A percentile compares a stretch with the other conserved stretches of the same genome.
Conservation (phyloP, 2,888 invertebrate species). For the Alcis repandata region DNA sequence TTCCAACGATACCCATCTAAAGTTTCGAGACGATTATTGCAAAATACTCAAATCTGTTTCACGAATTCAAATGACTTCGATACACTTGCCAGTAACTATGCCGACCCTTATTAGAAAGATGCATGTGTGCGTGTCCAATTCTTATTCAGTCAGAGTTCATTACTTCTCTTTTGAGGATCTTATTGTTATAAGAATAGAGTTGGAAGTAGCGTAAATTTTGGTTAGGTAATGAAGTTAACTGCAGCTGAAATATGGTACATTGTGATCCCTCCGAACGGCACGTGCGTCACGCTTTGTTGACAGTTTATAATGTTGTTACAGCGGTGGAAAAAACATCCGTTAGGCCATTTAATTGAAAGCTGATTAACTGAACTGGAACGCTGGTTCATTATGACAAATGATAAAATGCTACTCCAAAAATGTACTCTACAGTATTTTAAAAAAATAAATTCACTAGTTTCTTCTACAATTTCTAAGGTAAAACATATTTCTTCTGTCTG, state of each 20-base stretch:
- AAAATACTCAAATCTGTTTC: constrained; percentile 57
- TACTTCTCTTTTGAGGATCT: constrained; percentile 17
- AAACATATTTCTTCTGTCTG: no score
- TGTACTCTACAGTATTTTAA: no score
- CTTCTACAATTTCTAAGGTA: no score
- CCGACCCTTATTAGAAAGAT: constrained; percentile 63
- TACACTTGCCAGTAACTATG: constrained; percentile 61
- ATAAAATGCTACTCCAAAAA: no score
- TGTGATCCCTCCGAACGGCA: constrained; percentile 57
- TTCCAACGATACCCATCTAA: background rate
- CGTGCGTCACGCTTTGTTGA: constrained; percentile 64
- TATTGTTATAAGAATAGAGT: constrained; percentile 24
- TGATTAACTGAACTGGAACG: constrained; percentile 1
- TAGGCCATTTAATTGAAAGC: constrained; percentile 49
- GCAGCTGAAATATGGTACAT: constrained; percentile 47
- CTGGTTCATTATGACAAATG: background rate
- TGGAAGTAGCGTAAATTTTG: constrained; percentile 17
- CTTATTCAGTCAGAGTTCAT: constrained; percentile 45
- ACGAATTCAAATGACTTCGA: constrained; percentile 65
- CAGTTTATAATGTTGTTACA: constrained; percentile 64
- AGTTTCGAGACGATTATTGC: constrained; percentile 41
- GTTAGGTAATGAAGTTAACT: constrained; percentile 42
- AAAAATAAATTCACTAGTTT: no score
- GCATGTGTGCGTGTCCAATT: constrained; percentile 78
- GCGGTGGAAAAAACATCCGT: constrained; percentile 67